Conservation (phyloP, 2,888 invertebrate genomes). For the Rhabditophanes sp. region DNA sequence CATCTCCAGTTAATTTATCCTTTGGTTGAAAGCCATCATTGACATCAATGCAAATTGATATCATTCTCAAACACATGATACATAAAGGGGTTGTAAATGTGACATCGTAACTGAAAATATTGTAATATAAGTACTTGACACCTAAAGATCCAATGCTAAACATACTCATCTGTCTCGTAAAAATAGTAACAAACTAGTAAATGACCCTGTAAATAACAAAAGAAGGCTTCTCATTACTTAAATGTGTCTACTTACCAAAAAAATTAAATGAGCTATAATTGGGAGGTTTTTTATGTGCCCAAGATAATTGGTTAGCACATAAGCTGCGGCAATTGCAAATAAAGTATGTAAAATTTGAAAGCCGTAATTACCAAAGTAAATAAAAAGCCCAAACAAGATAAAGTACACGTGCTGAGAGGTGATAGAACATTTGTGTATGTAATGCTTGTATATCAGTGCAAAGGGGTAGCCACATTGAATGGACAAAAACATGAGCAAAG, state of each 20-base stretch:
- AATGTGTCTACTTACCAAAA: no score
- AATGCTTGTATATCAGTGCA: constrained; percentile 29
- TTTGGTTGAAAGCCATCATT: no score
- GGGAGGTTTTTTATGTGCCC: no score
- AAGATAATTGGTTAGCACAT: no score
- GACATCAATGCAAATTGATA: constrained; percentile 63
- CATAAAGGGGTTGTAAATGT: constrained; percentile 97
- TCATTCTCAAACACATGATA: constrained; percentile 71
- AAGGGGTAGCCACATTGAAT: constrained; percentile 40
- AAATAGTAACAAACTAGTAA: constrained; percentile 57
- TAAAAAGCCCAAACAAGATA: constrained; percentile 21
- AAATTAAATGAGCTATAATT: no score
- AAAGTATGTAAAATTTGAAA: no score
- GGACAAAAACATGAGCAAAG: constrained; percentile 29
- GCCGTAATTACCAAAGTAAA: constrained; percentile 40
- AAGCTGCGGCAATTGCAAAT: no score
- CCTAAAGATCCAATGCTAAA: no score
- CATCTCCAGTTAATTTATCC: no score
- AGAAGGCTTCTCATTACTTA: no score
- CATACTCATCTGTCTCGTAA: constrained; percentile 63
- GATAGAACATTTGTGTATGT: constrained; percentile 25
- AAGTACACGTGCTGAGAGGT: constrained; percentile 31
- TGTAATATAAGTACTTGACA: no score
- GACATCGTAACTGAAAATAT: no score
- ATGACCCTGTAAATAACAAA: constrained; percentile 46